Base-by-base conservation (phyloP, 2,113 vertebrate species). In the Origma solitaria region DNA sequence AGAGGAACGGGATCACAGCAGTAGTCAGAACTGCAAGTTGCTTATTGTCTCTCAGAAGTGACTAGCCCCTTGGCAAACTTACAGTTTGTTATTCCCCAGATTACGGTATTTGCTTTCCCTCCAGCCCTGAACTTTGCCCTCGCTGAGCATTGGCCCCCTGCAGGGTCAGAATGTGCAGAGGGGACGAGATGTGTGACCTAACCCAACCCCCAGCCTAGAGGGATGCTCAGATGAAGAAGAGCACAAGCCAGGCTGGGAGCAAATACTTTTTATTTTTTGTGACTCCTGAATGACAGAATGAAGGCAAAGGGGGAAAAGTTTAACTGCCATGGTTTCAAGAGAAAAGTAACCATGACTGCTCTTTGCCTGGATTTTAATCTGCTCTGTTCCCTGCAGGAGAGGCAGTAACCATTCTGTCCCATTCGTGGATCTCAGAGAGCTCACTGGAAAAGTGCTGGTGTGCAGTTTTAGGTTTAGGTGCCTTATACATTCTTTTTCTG, bases 101-200 rank as follows among this genome's bases (percentile, higher is more conserved):
- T 35, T 30, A 23, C 25, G 73, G 68, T 9, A 50, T 62, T 78
- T 69, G 31, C 49, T 47, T 38, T 51, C 37, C 27, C 45, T 75
- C 70, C 37, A 90, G 37, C 53, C 57, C 70, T 21, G 37, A 83
- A 60, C 37, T 66, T 42, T 57, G 45, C 37, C 49, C n/a, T 73
- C 7, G 3, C 66, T 47, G 57, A 40, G 13, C 30, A 18, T 8
- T 0, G 0, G 31, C 24, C 25, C 45, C 49, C 40, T 50, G 30
- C 49, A 62, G 51, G 57, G 57, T 14, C 21, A 31, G 20, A 82
- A 70, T 3, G 30, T 6, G 27, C 45, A 84, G 56, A 75, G 18
- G 1, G 2, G 9, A 58, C 8, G 28, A 80, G 71, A 65, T 0
- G 6, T 16, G 35, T 62, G 47, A 68, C 2, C 1, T 45, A 64